These are phyloP conservation scores for Desmophyllum pertusum DNA, from an alignment of 92 coral and sea anemone species.

Conservation along the genomic window DNA sequence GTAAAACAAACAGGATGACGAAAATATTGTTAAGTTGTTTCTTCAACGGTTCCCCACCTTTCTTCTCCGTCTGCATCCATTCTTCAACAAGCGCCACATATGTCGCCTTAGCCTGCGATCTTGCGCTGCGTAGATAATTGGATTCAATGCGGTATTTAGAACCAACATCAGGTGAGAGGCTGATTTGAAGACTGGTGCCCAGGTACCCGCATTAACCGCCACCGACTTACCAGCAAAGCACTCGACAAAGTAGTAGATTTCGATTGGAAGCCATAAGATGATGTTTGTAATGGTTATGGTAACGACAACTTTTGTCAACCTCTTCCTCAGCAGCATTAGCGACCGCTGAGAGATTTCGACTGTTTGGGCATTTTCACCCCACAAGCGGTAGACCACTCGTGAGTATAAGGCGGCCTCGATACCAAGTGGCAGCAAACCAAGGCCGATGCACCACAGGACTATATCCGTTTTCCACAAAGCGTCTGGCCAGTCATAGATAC, in stretches of 20 bases:
- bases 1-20: too few relatives aligned
- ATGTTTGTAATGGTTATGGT: not conserved
- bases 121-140: constrained; percentile 11
- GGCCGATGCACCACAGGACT: constrained; percentile 2
- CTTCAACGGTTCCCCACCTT: not conserved
- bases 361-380: not conserved
- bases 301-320: constrained; percentile 3
- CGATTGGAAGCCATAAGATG: constrained; percentile 7
- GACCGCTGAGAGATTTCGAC: constrained; percentile 12
- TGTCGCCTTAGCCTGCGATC: constrained; percentile 7
- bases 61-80: not conserved
- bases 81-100: not conserved
- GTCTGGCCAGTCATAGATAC: constrained; percentile 13
- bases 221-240: constrained; percentile 7
- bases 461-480: constrained; percentile 5
- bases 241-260: not conserved
- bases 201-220: not conserved
- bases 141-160: constrained; percentile 16
- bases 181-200: not conserved
- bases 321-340: constrained; percentile 6
- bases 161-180: constrained; percentile 2
- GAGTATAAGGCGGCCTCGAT: not conserved
- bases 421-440: constrained; percentile 1
- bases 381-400: not conserved
- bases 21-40: too few relatives aligned